Percentiles rank a stretch among this genome's conserved stretches.
These are phyloP conservation scores for Prochilodus magdalenae DNA, from an alignment of 2,113 vertebrate genomes.

Conservation along the genomic window DNA sequence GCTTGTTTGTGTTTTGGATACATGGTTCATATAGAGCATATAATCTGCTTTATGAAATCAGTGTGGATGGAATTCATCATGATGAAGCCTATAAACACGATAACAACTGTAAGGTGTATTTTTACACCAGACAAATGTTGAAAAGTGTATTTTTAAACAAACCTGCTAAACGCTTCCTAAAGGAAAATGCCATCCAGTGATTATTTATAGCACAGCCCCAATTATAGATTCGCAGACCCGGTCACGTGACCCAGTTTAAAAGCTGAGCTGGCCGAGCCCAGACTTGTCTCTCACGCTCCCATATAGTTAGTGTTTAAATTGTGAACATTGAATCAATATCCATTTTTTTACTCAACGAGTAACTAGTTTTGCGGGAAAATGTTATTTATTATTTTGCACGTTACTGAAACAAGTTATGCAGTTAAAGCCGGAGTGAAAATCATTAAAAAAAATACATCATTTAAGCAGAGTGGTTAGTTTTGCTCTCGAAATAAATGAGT, in stretches of 20 bases:
- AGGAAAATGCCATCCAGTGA: not conserved
- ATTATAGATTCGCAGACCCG: conserved; percentile 5
- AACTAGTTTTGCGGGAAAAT: too few species aligned
- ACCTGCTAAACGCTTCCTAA: not conserved
- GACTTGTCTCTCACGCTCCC: not conserved
- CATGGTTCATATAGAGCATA: too few species aligned
- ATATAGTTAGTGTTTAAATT: not conserved
- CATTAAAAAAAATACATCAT: too few species aligned
- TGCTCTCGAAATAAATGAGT: not conserved
- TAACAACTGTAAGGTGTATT: too few species aligned
- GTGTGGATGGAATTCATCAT: too few species aligned
- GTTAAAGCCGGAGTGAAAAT: not conserved
- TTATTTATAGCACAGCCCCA: conserved; percentile 16
- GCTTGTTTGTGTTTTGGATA: too few species aligned
- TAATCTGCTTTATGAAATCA: too few species aligned
- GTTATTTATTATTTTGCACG: not conserved
- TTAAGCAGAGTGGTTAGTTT: not conserved
- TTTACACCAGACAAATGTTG: not conserved
- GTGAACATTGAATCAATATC: not conserved
- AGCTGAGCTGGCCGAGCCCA: not conserved
- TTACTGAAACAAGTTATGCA: not conserved
- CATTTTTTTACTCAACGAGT: too few species aligned
- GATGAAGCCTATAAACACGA: too few species aligned
- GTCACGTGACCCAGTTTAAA: conserved; percentile 5
- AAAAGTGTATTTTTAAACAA: not conserved